Base-by-base conservation (phyloP, 2,888 invertebrate species). In the Eristalis arbustorum region DNA sequence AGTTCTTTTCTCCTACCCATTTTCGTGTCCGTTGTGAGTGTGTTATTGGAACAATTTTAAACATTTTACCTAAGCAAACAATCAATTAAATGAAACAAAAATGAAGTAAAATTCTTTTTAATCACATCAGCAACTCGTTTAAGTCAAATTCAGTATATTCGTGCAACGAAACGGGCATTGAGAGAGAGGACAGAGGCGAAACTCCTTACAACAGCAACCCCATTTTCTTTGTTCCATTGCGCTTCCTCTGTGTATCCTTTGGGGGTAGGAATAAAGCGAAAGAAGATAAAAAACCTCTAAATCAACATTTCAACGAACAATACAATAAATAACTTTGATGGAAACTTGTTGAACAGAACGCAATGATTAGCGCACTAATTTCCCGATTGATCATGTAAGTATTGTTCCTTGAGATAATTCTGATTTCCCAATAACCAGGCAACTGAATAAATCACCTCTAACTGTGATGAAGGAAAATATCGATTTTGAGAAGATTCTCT, bases 371-470 rank as follows among this genome's bases (percentile, higher is more conserved):
- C 89, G 91, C 91, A 77, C 89, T 92, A 77, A 90, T 92, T 88
- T 92, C 92, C 61, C 91, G 92, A 42, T 89, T 92, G 71, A 90
- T 92, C 88, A 92, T 92, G 92, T 92, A 90, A 92, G 92, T 92
- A 91, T n/a, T 34, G 22, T 25, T 8, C 3, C 11, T 14, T 23
- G 22, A 11, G 14, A 63, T 13, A 18, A 14, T 34, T 25, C 22
- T 22, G 4, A 18, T 31, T 63, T 37, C 11, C 14, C 28, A 64
- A 59, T 59, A 11, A 13, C 25, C 59, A 59, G 4, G 8, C 49
- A 49, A 49, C 2, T 49, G 49, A 49, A 49, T 18, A 49, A 4
- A 23, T 59, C 59, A 18, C 59, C 59, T 59, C 59, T 13, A 40
- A 40, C 11, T 64, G 23, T 18, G 63, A 8, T 67, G 31, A 49